phyloP scores from a whole-genome alignment of 2,113 vertebrate species.

The Podarcis cretensis region DNA sequence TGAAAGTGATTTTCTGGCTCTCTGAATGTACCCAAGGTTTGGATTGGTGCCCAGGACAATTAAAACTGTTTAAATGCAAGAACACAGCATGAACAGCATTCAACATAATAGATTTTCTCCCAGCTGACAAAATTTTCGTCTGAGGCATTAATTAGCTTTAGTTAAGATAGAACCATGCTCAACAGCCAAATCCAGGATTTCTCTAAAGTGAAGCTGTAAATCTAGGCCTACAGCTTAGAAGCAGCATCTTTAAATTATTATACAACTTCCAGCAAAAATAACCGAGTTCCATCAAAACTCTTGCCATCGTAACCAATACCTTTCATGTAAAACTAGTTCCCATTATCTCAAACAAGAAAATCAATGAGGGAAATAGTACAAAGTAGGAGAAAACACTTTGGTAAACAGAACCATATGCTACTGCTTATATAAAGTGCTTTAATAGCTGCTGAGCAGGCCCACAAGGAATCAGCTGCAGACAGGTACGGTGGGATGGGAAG shows the following conservation, averaged over 20 bases:
- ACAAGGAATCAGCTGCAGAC: not conserved
- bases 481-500: not conserved
- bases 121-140: not conserved
- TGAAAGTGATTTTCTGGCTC: not conserved
- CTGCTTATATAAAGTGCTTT: not conserved
- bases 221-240: not conserved
- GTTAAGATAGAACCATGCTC: not conserved
- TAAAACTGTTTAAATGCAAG: conserved; percentile 10
- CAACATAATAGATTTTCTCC: not conserved
- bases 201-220: not conserved
- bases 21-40: conserved; percentile 2
- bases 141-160: not conserved
- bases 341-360: not conserved
- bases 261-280: not conserved
- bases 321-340: not conserved
- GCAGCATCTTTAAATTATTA: not conserved
- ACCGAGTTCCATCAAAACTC: not conserved
- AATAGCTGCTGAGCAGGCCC: not conserved
- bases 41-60: not conserved
- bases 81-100: not conserved
- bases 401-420: not conserved
- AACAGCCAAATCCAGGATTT: not conserved
- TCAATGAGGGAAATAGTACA: not conserved
- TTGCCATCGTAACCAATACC: not conserved
- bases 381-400: too few species aligned